Percentiles rank a stretch among this genome's conserved stretches.
These are phyloP conservation scores for Pyrocoelia pectoralis DNA, from an alignment of 2,888 invertebrate genomes.

Conservation along the genomic window DNA sequence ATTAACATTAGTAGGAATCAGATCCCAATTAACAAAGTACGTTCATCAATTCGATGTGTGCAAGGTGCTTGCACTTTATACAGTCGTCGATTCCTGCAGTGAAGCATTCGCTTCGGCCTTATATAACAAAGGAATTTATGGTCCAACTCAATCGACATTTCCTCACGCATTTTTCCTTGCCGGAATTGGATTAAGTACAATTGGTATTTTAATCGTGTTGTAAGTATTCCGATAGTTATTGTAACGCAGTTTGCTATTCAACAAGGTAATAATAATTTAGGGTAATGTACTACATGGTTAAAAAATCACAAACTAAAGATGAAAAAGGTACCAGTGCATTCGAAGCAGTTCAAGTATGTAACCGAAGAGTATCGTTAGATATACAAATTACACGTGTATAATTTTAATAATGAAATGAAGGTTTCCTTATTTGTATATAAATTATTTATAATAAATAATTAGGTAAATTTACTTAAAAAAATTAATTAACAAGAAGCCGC, in stretches of 20 bases:
- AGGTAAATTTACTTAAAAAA: too few relatives aligned
- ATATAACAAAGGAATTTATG: conserved; percentile 4
- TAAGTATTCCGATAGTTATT: neutral
- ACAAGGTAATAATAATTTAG: neutral
- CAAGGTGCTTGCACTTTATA: conserved; percentile 1
- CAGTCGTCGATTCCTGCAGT: conserved; percentile 7
- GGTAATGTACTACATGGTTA: neutral
- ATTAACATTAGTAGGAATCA: neutral
- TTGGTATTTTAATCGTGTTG: conserved; percentile 11
- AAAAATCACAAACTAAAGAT: neutral
- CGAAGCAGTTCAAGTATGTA: neutral
- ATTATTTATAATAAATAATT: too few relatives aligned
- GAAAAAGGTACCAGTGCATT: neutral
- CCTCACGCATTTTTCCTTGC: neutral
- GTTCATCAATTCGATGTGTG: conserved; percentile 1
- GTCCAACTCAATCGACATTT: neutral
- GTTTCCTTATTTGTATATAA: too few relatives aligned
- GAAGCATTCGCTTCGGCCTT: neutral
- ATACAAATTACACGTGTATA: conserved; percentile 4
- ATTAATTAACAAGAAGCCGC: too few relatives aligned
- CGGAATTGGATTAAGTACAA: neutral
- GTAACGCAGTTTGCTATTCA: neutral
- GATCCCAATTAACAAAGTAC: conserved; percentile 8
- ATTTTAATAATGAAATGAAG: neutral
- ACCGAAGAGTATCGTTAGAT: neutral